Conservation (phyloP, 2,888 invertebrate species). For the Atrina japonica region DNA sequence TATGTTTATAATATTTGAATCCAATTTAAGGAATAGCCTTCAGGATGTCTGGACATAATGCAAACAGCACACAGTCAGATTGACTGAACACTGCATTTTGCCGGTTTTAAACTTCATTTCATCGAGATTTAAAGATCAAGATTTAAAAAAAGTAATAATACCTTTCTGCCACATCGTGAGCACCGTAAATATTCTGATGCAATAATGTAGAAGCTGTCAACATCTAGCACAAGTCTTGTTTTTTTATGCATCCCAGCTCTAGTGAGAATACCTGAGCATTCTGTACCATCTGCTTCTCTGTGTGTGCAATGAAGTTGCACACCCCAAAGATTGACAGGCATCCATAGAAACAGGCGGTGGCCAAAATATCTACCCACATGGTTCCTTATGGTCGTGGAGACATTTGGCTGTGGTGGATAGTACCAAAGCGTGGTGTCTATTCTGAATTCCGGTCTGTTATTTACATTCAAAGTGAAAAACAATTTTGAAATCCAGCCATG, state of each 20-base stretch:
- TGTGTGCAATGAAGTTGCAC: conserved; percentile 17
- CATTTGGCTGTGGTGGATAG: conserved; percentile 16
- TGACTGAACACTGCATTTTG: no score
- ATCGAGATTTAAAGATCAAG: no score
- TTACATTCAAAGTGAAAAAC: conserved; percentile 2
- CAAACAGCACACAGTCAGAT: no score
- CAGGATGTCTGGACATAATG: no score
- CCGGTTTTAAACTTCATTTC: no score
- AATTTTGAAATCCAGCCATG: conserved; percentile 18
- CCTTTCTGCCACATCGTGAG: conserved; percentile 34
- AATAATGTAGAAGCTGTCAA: conserved; percentile 54
- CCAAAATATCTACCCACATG: conserved; percentile 14
- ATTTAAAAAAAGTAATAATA: not conserved
- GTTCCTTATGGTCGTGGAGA: conserved; percentile 8
- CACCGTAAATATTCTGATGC: conserved; percentile 51
- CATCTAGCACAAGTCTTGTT: conserved; percentile 50
- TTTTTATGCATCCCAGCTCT: conserved; percentile 45
- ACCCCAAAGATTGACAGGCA: conserved; percentile 15
- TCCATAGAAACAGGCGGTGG: conserved; percentile 31
- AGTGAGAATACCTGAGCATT: conserved; percentile 25
- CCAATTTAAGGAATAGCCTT: no score
- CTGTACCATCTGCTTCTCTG: no score
- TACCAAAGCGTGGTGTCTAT: conserved; percentile 13
- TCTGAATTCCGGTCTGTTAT: not conserved
- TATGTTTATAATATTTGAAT: no score